Base-by-base conservation (phyloP, 2,797 vertebrate species). In the Periophthalmus magnuspinnatus region DNA sequence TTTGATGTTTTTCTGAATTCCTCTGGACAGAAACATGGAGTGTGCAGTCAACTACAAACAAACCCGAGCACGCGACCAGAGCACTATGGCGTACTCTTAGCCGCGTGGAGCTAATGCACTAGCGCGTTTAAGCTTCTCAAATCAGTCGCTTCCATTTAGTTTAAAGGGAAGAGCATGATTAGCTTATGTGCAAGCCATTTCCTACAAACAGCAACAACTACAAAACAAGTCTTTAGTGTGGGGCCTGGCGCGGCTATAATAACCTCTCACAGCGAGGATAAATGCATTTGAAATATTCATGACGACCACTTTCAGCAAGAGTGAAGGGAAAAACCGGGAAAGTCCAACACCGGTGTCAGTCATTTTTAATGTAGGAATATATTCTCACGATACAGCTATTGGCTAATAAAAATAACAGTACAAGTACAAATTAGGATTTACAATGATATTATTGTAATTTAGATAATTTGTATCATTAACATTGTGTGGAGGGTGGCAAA, bases 251-350 rank as follows among this genome's bases (percentile, higher is more conserved):
- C 28, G 64, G 68, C 73, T 64, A 34, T 82, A 71, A 85, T 72
- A 76, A 83, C 80, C 76, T 71, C 83, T 73, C 55, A 76, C 73
- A 57, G 48, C 14, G 41, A 84, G 78, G 72, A 55, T 61, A 74
- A 72, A 70, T 75, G 68, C 67, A 52, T 77, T 62, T 81, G 32
- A 85, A 88, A 87, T 84, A 84, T 88, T 84, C 67, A 86, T 86
- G 74, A 65, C 36, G 48, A 63, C 64, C 34, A 55, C 65, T 82
- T 73, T 70, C 48, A 70, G 62, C 60, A 38, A 68, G 54, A 60
- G 60, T 59, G 71, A 32, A 57, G 58, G 55, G 69, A 71, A 83
- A 70, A 85, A 80, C 67, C 69, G 58, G 8, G 19, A 76, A 79
- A 79, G 52, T 47, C 61, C 36, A 47, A 28, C 14, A 17, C 21